These are phyloP conservation scores for Hoplias malabaricus DNA, from an alignment of 2,113 vertebrate species.

Conservation along the genomic window DNA sequence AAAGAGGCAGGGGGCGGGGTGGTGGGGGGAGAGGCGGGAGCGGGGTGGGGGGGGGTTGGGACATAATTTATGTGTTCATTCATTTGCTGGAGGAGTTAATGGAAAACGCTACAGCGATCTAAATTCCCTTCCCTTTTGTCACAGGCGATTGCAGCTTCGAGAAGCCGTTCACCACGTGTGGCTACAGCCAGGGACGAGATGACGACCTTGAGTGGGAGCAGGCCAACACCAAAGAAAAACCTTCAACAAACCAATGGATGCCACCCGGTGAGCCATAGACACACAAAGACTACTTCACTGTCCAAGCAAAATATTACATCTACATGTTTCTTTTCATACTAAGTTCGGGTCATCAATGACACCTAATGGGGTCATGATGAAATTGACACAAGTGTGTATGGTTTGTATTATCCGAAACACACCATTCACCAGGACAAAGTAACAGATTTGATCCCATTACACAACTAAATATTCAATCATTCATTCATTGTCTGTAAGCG, in stretches of 20 bases:
- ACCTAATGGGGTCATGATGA: too few relatives aligned
- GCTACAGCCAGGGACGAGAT: constrained; percentile 89
- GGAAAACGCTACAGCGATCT: constrained; percentile 57
- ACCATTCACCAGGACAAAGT: too few relatives aligned
- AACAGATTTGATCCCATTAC: too few relatives aligned
- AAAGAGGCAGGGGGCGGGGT: constrained; percentile 12
- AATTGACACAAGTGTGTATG: too few relatives aligned
- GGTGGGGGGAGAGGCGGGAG: too few relatives aligned
- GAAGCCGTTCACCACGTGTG: constrained; percentile 84
- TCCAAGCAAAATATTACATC: too few relatives aligned
- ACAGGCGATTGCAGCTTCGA: constrained; percentile 94
- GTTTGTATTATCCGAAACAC: too few relatives aligned
- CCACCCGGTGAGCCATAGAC: constrained; percentile 81
- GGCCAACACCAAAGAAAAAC: constrained; percentile 79
- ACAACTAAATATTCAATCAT: too few relatives aligned
- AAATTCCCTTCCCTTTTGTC: constrained; percentile 52
- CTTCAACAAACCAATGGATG: constrained; percentile 85
- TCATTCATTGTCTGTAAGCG: too few relatives aligned
- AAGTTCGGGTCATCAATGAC: too few relatives aligned
- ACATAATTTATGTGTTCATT: constrained; percentile 67
- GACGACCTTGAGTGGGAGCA: constrained; percentile 97
- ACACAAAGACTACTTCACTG: too few relatives aligned
- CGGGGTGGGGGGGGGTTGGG: not conserved
- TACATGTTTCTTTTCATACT: too few relatives aligned
- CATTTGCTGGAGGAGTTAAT: constrained; percentile 66